Evolutionary conservation across 2,113 vertebrate genomes (phyloP).

Genomic region (Rallus limicola): DNA sequence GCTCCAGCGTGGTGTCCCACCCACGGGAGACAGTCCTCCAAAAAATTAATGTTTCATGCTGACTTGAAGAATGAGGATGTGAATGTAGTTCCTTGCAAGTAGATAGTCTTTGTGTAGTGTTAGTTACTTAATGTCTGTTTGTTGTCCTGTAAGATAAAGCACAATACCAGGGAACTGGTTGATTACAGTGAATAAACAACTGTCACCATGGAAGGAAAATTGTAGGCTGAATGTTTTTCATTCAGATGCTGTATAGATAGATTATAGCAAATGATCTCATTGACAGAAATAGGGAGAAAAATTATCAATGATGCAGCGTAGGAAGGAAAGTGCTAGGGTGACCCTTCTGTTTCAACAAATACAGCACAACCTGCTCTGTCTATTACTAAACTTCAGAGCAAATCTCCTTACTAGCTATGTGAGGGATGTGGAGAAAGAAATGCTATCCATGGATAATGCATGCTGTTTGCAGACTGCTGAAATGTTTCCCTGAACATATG

Average conservation of each 20-base stretch:
- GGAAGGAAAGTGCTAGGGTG: not conserved
- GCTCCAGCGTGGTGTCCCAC: too few species aligned
- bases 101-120: not conserved
- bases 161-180: not conserved
- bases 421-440: not conserved
- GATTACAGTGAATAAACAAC: not conserved
- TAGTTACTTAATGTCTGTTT: not conserved
- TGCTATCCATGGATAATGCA: not conserved
- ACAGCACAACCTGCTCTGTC: not conserved
- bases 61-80: not conserved
- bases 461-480: not conserved
- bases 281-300: not conserved
- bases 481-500: not conserved
- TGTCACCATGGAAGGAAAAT: not conserved
- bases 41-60: not conserved
- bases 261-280: not conserved
- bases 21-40: too few species aligned
- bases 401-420: not conserved
- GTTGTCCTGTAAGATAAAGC: not conserved
- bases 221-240: not conserved
- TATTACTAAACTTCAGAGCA: not conserved
- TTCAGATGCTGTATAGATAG: not conserved
- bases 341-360: not conserved
- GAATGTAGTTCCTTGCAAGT: not conserved
- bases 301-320: not conserved